Percentiles rank a stretch among this genome's conserved stretches.
Evolutionary conservation across 2,888 invertebrate species (phyloP).

Genomic region (Rhingia rostrata): DNA sequence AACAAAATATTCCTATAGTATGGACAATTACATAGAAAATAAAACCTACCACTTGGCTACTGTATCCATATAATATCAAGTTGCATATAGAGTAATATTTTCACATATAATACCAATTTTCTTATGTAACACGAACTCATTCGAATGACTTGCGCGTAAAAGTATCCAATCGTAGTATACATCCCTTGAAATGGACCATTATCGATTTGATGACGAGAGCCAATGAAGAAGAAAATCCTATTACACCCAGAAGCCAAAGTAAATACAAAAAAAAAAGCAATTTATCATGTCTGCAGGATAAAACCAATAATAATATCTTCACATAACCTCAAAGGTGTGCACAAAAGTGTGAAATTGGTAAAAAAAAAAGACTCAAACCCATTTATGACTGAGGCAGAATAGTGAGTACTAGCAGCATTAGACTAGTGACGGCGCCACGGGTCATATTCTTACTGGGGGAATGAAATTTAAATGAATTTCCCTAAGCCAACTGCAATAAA

Average conservation of each 20-base stretch:
- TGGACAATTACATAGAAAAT: conserved; percentile 4
- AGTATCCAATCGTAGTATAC: conserved; percentile 69
- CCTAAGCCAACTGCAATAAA: conserved; percentile 3
- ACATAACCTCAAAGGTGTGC: conserved; percentile 27
- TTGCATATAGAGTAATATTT: conserved; percentile 27
- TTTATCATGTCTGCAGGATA: not conserved
- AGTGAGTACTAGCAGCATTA: not conserved
- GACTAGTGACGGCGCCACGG: not conserved
- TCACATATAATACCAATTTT: conserved; percentile 30
- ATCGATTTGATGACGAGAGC: conserved; percentile 72
- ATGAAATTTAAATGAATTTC: conserved; percentile 24
- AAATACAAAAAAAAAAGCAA: conserved; percentile 9
- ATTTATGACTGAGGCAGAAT: conserved; percentile 8
- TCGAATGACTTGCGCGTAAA: conserved; percentile 71
- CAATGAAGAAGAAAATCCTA: conserved; percentile 64
- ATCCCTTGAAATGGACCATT: conserved; percentile 68
- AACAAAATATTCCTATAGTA: too few relatives aligned
- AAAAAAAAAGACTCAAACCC: not conserved
- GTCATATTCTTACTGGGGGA: not conserved
- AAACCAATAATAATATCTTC: not conserved
- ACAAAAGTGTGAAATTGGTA: not conserved
- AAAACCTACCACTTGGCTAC: conserved; percentile 20
- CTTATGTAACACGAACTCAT: conserved; percentile 41
- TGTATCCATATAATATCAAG: conserved; percentile 28
- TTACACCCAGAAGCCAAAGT: conserved; percentile 46